Evolutionary conservation across 37 sponge, comb jelly and placozoan species (phyloP).

Genomic region (Mnemiopsis leidyi): DNA sequence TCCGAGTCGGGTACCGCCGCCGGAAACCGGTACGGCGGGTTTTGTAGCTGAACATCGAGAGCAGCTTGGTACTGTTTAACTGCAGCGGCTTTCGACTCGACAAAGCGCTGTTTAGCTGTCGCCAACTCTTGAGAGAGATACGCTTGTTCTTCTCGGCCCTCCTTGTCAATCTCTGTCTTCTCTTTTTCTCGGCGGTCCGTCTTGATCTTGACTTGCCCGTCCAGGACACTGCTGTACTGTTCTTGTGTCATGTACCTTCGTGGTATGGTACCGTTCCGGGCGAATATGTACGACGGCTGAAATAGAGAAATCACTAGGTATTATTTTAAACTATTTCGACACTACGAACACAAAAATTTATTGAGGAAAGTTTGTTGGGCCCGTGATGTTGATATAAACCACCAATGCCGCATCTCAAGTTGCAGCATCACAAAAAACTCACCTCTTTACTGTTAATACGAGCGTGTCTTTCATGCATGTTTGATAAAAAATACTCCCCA

Average conservation of each 20-base stretch:
- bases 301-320: background rate
- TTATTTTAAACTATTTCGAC: no score
- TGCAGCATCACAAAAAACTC: background rate
- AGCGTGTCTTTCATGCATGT: no score
- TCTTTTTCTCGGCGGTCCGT: background rate
- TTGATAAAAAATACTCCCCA: no score
- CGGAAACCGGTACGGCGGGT: conserved; percentile 40
- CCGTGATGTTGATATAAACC: background rate
- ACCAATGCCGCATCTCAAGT: no score
- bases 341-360: no score
- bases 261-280: conserved; percentile 64
- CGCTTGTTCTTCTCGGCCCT: conserved; percentile 69
- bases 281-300: conserved; percentile 80
- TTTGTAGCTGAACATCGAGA: background rate
- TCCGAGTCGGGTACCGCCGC: conserved; percentile 19
- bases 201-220: conserved; percentile 70
- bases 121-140: background rate
- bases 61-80: conserved; percentile 20
- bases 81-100: background rate
- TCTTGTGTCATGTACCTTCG: conserved; percentile 70
- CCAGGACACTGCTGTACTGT: conserved; percentile 75
- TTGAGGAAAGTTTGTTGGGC: no score
- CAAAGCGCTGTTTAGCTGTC: background rate
- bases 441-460: no score
- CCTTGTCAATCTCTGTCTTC: conserved; percentile 66